Percentiles rank a stretch among this genome's conserved stretches.
Evolutionary conservation across 2,797 vertebrate species (phyloP).

Genomic region (Halcyon leucocephala): DNA sequence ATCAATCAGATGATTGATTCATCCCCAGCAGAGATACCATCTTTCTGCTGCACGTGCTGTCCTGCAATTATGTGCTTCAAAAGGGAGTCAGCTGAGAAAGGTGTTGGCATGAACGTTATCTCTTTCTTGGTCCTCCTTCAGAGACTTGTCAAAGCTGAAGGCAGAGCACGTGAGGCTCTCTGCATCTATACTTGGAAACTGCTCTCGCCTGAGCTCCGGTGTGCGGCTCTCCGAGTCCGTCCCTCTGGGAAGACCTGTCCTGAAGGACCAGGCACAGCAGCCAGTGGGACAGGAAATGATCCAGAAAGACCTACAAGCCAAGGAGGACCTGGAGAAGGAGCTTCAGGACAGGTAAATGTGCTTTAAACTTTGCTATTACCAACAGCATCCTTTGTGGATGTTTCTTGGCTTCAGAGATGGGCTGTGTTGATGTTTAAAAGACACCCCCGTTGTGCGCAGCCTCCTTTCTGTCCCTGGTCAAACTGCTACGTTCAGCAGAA

Average conservation of each 20-base stretch:
- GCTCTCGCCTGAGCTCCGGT: constrained; percentile 66
- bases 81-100: too few species aligned
- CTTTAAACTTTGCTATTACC: too few species aligned
- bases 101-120: background rate
- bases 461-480: background rate
- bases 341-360: too few species aligned
- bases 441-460: background rate
- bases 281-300: constrained; percentile 66
- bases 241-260: constrained; percentile 15
- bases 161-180: constrained; percentile 86
- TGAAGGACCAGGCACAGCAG: constrained; percentile 39
- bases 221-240: constrained; percentile 4
- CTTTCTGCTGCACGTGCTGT: background rate
- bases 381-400: too few species aligned
- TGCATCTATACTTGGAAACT: constrained; percentile 83
- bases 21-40: accelerated
- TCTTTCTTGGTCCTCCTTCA: constrained; percentile 59
- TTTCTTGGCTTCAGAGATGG: background rate
- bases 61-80: too few species aligned
- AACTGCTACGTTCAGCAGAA: background rate
- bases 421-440: background rate
- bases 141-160: constrained; percentile 88
- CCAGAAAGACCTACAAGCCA: background rate
- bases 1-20: background rate
- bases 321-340: too few species aligned